A percentile compares a stretch with the other conserved stretches of the same genome.
Evolutionary conservation across 2,113 vertebrate species (phyloP).

Genomic region (Lichenostomus cassidix): DNA sequence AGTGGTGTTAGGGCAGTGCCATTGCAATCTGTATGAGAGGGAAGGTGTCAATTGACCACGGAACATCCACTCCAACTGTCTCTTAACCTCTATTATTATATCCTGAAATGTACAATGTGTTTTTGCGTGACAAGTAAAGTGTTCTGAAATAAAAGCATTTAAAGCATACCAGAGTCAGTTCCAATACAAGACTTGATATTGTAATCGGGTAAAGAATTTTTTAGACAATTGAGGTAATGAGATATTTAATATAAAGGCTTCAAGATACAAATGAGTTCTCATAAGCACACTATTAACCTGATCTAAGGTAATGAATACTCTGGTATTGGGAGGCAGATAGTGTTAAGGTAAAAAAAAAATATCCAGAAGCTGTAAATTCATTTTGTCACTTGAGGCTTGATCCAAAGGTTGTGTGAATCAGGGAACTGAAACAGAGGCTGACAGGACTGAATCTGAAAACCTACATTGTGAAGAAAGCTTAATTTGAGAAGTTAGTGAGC

Average conservation of each 20-base stretch:
- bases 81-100: not conserved
- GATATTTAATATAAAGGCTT: not conserved
- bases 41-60: not conserved
- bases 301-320: not conserved
- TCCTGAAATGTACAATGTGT: not conserved
- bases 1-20: not conserved
- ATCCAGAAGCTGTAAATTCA: not conserved
- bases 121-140: not conserved
- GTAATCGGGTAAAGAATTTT: not conserved
- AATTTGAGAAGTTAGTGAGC: not conserved
- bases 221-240: not conserved
- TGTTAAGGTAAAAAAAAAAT: not conserved
- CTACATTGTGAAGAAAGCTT: not conserved
- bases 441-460: not conserved
- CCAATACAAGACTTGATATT: not conserved
- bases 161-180: not conserved
- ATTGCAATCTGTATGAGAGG: not conserved
- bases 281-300: not conserved
- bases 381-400: not conserved
- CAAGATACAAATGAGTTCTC: not conserved
- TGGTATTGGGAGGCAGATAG: not conserved
- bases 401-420: not conserved
- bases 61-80: not conserved
- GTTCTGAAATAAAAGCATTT: not conserved
- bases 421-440: not conserved